A percentile compares a stretch with the other conserved stretches of the same genome.
These are phyloP conservation scores for Anthopleura sola DNA, from an alignment of 64 coral and sea anemone genomes.

Conservation along the genomic window DNA sequence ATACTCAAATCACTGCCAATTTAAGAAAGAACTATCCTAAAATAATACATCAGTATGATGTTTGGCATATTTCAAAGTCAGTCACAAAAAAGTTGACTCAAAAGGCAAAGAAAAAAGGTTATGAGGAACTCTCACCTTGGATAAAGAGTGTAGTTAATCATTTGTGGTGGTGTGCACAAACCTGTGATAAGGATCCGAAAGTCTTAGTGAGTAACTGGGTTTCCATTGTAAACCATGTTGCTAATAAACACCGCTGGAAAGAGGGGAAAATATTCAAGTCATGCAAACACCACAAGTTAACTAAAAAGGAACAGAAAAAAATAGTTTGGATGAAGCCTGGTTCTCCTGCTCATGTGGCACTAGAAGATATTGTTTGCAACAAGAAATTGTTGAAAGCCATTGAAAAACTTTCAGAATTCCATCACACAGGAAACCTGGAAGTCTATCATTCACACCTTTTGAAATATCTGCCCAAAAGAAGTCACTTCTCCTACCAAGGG, in stretches of 20 bases:
- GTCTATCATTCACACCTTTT: conserved; percentile 16
- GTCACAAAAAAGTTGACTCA: too few species aligned
- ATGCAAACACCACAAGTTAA: background rate
- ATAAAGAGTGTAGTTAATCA: conserved; percentile 47
- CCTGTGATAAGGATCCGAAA: background rate
- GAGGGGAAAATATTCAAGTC: background rate
- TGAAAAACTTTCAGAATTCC: background rate
- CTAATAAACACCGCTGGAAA: conserved; percentile 10
- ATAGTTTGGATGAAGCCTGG: conserved; percentile 14
- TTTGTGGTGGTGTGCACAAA: conserved; percentile 54
- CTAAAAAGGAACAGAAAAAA: background rate
- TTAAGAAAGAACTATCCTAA: too few species aligned
- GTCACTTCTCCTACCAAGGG: conserved; percentile 50
- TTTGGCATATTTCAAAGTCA: too few species aligned
- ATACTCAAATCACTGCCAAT: too few species aligned
- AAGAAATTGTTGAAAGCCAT: conserved; percentile 19
- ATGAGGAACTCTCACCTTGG: conserved; percentile 24
- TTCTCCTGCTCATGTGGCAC: background rate
- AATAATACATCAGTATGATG: too few species aligned
- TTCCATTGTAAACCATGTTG: conserved; percentile 25
- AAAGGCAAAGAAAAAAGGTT: conserved; percentile 42
- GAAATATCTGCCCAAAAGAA: conserved; percentile 15
- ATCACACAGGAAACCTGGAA: conserved; percentile 35
- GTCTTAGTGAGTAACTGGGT: conserved; percentile 28
- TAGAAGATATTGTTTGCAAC: conserved; percentile 25